Base-by-base conservation (phyloP, 2,888 invertebrate species). In the Seira musarum region DNA sequence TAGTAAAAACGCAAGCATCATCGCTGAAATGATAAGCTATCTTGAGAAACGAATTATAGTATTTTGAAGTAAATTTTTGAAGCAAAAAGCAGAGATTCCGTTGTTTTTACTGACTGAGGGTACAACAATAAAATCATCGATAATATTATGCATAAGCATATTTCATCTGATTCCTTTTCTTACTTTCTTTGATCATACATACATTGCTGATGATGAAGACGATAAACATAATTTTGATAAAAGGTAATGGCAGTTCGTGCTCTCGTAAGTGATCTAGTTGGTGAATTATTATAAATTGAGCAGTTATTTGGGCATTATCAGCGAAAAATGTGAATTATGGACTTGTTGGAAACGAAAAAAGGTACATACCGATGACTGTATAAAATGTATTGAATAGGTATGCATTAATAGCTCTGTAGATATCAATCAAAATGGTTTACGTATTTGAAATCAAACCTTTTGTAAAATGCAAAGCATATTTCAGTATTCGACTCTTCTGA, bases 231-330 rank as follows among this genome's bases (percentile, higher is more conserved):
- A 46, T 69, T 80, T 66, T 65, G 80, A 73, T 74, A 69, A 57
- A 70, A 40, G 63, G 46, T 71, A 71, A 71, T 71, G 46, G 46
- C 65, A 53, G 70, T 80, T 57, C 80, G 74, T 80, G 80, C 73
- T 46, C 60, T 79, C 60, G 61, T 19, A 80, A 40, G 8, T 80
- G 80, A 80, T 80, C 80, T 74, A 80, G 74, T 74, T 80, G 73
- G 80, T 74, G 80, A 80, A 80, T 74, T 80, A 79, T 79, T 72
- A 80, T 63, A 74, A 74, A 80, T 74, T 80, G 80, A 80, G 80
- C 46, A 66, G 80, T 80, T 80, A 70, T 79, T 57, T 73, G 53
- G 15, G 40, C 15, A 65, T 49, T 69, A 73, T 65, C 65, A 78
- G 70, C 70, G 30, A 24, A 73, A 73, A 73, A 72, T 79, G 57